Conservation (phyloP, 2,797 vertebrate species). For the Balearica regulorum region DNA sequence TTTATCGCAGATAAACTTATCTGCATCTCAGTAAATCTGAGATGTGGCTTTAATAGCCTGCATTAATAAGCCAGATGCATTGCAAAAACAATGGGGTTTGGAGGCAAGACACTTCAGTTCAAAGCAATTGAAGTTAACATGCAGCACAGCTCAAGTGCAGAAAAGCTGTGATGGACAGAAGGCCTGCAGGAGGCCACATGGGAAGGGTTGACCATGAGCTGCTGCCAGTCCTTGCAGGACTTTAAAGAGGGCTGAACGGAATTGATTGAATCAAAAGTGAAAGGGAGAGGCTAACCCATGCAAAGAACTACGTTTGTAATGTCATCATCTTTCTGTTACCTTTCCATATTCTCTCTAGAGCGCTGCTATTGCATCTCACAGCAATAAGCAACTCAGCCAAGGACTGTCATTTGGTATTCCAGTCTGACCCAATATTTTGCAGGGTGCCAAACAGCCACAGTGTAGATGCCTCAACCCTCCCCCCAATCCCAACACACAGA, state of each 20-base stretch:
- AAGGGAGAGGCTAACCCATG: neutral
- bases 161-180: neutral
- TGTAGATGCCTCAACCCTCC: slow-evolving; percentile 31
- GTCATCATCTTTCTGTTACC: neutral
- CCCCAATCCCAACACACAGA: slow-evolving; percentile 24
- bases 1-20: slow-evolving; percentile 17
- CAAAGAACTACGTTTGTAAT: neutral
- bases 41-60: neutral
- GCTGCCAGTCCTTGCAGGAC: neutral
- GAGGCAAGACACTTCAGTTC: neutral
- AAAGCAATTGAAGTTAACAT: neutral
- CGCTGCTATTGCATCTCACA: neutral
- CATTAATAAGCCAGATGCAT: neutral
- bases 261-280: neutral
- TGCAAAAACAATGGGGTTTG: neutral
- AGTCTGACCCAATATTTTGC: neutral
- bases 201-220: neutral
- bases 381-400: neutral
- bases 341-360: neutral
- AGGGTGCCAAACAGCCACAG: slow-evolving; percentile 17
- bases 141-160: neutral
- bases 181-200: neutral
- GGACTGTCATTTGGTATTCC: slow-evolving; percentile 23
- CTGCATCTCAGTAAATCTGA: neutral
- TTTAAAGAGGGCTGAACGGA: neutral